These are phyloP conservation scores for Abramis brama DNA, from an alignment of 2,113 vertebrate genomes.

Conservation along the genomic window DNA sequence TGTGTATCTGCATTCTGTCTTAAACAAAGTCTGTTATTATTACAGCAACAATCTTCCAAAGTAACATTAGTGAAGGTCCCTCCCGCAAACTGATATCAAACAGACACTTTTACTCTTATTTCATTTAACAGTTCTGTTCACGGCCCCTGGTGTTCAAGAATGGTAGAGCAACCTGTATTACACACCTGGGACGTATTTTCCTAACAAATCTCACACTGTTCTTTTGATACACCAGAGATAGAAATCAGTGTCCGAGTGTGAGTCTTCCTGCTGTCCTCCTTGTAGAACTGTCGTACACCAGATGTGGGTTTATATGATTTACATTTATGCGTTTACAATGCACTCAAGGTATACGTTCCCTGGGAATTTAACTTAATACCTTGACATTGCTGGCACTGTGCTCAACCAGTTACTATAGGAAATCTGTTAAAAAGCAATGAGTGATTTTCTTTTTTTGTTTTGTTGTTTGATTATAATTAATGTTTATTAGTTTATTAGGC, in stretches of 20 bases:
- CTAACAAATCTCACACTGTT: background rate
- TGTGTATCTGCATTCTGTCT: constrained; percentile 14
- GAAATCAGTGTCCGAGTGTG: background rate
- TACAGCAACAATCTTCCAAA: background rate
- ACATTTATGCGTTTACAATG: background rate
- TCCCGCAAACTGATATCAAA: constrained; percentile 8
- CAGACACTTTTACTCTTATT: constrained; percentile 1
- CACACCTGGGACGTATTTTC: background rate
- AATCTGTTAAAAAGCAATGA: too few species aligned
- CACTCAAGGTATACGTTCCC: background rate
- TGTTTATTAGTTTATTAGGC: too few species aligned
- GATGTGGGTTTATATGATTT: background rate
- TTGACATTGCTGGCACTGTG: background rate
- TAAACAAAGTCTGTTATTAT: background rate
- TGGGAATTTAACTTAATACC: background rate
- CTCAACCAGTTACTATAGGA: background rate
- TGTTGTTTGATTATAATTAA: too few species aligned
- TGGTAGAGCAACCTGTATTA: background rate
- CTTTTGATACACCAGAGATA: background rate
- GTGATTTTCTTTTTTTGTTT: too few species aligned
- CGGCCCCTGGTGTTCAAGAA: constrained; percentile 22
- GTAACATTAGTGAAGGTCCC: background rate
- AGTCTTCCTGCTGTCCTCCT: background rate
- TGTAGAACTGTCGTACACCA: background rate
- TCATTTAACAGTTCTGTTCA: background rate